Conservation (phyloP, 2,888 invertebrate species). For the Mythimna lalbum region DNA sequence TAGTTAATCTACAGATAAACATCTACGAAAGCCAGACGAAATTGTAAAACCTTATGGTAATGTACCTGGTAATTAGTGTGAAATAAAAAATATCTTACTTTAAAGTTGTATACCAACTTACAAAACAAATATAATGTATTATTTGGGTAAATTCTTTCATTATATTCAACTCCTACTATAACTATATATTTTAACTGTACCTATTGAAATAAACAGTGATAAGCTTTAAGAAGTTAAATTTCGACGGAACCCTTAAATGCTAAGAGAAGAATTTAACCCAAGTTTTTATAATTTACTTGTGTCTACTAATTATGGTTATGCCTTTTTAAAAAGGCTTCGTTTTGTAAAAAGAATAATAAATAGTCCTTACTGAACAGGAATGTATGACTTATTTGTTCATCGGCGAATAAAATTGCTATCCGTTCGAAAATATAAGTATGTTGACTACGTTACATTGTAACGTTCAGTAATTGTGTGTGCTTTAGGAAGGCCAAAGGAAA, state of each 20-base stretch:
- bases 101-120: too few species aligned
- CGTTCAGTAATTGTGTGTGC: not conserved
- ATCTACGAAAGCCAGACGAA: too few species aligned
- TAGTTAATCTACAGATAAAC: too few species aligned
- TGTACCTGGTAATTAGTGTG: too few species aligned
- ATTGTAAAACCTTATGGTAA: too few species aligned
- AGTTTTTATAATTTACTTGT: conserved; percentile 55
- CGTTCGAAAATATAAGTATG: conserved; percentile 16
- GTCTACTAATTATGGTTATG: conserved; percentile 68
- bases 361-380: conserved; percentile 52
- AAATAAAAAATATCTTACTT: too few species aligned
- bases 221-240: too few species aligned
- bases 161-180: not conserved
- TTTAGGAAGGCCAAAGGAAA: too few species aligned
- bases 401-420: conserved; percentile 38
- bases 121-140: not conserved
- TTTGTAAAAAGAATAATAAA: conserved; percentile 51
- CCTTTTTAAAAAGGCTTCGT: conserved; percentile 46
- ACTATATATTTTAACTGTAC: not conserved
- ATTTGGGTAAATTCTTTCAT: not conserved
- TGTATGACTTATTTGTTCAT: conserved; percentile 52
- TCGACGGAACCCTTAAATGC: conserved; percentile 26
- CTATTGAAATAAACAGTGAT: not conserved
- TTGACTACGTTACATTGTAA: conserved; percentile 20
- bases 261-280: not conserved